These are phyloP conservation scores for Euura saliciscinereae DNA, from an alignment of 1,140 invertebrate species.

Conservation along the genomic window DNA sequence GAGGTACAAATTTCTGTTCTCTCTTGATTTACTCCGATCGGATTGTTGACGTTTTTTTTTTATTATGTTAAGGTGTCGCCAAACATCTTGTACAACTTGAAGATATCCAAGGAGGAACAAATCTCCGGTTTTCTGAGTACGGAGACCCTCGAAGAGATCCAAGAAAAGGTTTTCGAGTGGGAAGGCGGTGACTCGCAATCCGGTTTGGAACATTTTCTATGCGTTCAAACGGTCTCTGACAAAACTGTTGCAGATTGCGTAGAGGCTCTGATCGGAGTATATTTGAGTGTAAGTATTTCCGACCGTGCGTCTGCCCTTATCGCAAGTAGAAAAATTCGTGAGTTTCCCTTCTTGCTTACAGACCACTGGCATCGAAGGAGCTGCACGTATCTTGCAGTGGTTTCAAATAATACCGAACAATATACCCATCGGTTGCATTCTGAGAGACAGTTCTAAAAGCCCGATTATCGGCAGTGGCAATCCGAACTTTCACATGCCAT, in stretches of 20 bases:
- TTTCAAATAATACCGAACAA: conserved; percentile 68
- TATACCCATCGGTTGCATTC: conserved; percentile 48
- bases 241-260: conserved; percentile 81
- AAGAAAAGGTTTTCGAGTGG: conserved; percentile 37
- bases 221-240: conserved; percentile 60
- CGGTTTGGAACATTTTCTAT: conserved; percentile 56
- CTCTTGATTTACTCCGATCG: background rate
- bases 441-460: conserved; percentile 40
- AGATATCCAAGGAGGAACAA: conserved; percentile 51
- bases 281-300: conserved; percentile 67
- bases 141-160: conserved; percentile 28
- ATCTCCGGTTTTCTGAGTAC: conserved; percentile 48
- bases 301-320: no score
- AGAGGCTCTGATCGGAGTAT: conserved; percentile 84
- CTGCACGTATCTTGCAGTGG: conserved; percentile 75
- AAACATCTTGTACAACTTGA: conserved; percentile 56
- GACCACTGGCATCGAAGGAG: conserved; percentile 61
- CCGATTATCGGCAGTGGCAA: conserved; percentile 42
- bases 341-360: conserved; percentile 41
- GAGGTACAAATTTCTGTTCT: conserved; percentile 29
- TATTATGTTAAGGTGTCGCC: conserved; percentile 41
- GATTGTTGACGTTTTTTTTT: background rate
- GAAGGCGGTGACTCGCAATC: conserved; percentile 39
- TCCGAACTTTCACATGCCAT: conserved; percentile 57
- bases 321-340: conserved; percentile 20